phyloP scores from a whole-genome alignment of 30 jellyfish, hydroid and myxozoan genomes.

The Hydractinia symbiolongicarpus region DNA sequence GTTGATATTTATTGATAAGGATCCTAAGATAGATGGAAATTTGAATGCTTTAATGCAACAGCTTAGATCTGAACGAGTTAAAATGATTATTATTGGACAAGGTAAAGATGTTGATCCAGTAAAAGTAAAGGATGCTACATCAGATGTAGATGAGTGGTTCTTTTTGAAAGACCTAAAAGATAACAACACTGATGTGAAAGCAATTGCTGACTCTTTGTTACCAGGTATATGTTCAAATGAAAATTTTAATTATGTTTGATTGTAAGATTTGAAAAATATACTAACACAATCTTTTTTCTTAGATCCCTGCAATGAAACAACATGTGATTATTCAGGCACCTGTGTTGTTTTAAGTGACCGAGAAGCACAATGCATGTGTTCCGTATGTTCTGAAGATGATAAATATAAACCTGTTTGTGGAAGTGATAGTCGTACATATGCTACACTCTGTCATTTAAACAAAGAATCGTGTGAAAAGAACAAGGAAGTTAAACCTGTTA shows the following conservation, averaged over 20 bases:
- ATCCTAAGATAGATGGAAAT: neutral
- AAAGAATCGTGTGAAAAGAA: constrained; percentile 47
- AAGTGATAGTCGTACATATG: constrained; percentile 64
- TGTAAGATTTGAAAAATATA: no score
- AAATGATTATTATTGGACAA: constrained; percentile 35
- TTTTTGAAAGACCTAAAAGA: constrained; percentile 45
- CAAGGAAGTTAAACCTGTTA: constrained; percentile 7
- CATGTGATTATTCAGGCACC: constrained; percentile 38
- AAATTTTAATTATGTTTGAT: no score
- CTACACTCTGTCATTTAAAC: constrained; percentile 65
- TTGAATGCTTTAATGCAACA: neutral
- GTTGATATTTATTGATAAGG: constrained; percentile 35
- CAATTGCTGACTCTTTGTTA: constrained; percentile 45
- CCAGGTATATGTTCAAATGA: constrained; percentile 29
- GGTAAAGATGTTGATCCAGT: constrained; percentile 16
- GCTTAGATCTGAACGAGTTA: constrained; percentile 30
- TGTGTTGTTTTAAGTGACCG: constrained; percentile 52
- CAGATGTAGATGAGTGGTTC: constrained; percentile 33
- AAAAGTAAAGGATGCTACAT: constrained; percentile 18
- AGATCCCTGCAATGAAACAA: constrained; percentile 4
- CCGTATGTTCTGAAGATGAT: constrained; percentile 65
- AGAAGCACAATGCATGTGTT: constrained; percentile 64
- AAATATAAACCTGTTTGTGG: constrained; percentile 63
- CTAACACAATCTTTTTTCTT: neutral
- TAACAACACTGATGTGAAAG: constrained; percentile 22